Percentiles rank a stretch among this genome's conserved stretches.
Evolutionary conservation across 2,888 invertebrate genomes (phyloP).

Genomic region (Cheilosia scutellata): DNA sequence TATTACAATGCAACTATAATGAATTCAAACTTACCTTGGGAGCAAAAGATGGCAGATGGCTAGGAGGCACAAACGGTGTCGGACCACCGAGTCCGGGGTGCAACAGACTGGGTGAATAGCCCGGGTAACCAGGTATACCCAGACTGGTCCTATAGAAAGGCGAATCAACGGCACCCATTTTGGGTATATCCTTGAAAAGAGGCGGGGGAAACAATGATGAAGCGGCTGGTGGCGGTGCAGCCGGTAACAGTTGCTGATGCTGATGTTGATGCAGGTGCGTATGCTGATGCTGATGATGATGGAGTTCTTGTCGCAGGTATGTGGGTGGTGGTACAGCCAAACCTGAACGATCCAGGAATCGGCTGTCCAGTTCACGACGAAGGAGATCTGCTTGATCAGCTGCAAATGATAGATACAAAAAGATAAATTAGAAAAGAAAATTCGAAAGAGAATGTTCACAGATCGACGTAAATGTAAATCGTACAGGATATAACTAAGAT

Average conservation of each 20-base stretch:
- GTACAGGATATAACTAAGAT: too few relatives aligned
- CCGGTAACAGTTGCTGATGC: conserved; percentile 89
- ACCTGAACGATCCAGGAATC: conserved; percentile 95
- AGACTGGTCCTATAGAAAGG: conserved; percentile 90
- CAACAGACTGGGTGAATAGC: conserved; percentile 90
- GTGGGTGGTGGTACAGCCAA: conserved; percentile 85
- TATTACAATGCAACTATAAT: conserved; percentile 21
- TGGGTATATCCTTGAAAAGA: conserved; percentile 95
- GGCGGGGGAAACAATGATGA: conserved; percentile 86
- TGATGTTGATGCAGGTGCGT: conserved; percentile 95
- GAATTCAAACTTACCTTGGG: conserved; percentile 89
- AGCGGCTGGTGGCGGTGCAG: conserved; percentile 86
- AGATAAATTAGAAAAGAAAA: too few relatives aligned
- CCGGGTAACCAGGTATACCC: conserved; percentile 91
- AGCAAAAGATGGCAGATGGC: conserved; percentile 93
- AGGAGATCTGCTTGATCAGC: conserved; percentile 92
- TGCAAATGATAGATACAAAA: conserved; percentile 74
- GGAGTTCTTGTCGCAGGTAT: conserved; percentile 93
- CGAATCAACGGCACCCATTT: conserved; percentile 91
- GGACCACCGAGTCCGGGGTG: conserved; percentile 91
- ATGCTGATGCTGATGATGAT: conserved; percentile 97
- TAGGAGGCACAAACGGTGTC: conserved; percentile 95
- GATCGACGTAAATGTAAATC: too few relatives aligned
- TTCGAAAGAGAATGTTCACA: too few relatives aligned
- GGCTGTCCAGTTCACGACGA: conserved; percentile 94